Evolutionary conservation across 1,140 invertebrate genomes (phyloP).

Genomic region (Branchinecta lynchi): DNA sequence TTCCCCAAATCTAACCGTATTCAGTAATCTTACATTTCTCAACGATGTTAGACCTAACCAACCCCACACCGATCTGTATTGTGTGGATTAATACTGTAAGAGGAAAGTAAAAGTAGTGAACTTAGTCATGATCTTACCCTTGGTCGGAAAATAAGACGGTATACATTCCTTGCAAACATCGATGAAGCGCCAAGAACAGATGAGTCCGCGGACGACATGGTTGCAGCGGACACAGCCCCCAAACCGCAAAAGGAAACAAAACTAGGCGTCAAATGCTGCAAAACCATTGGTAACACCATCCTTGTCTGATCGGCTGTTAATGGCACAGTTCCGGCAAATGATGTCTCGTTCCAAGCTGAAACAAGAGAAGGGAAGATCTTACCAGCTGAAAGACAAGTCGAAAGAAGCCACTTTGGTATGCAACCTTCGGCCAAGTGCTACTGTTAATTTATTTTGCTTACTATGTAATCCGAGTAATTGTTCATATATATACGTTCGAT

Average conservation of each 20-base stretch:
- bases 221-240: slow-evolving; percentile 93
- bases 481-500: too few relatives aligned
- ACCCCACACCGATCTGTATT: too few relatives aligned
- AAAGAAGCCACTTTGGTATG: slow-evolving; percentile 22
- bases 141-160: slow-evolving; percentile 88
- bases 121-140: slow-evolving; percentile 39
- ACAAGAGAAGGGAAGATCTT: slow-evolving; percentile 1
- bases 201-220: slow-evolving; percentile 96
- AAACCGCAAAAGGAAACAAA: slow-evolving; percentile 91
- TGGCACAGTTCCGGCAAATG: slow-evolving; percentile 53
- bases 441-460: not conserved
- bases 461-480: not conserved
- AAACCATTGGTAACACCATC: slow-evolving; percentile 88
- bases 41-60: too few relatives aligned
- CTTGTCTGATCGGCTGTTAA: slow-evolving; percentile 60
- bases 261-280: slow-evolving; percentile 85
- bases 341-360: slow-evolving; percentile 77
- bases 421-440: not conserved
- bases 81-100: too few relatives aligned
- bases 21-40: too few relatives aligned
- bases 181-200: slow-evolving; percentile 90
- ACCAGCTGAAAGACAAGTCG: too few relatives aligned
- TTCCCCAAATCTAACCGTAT: too few relatives aligned
- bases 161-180: slow-evolving; percentile 96
- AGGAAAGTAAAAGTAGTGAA: too few relatives aligned